These are phyloP conservation scores for Aphidoletes aphidimyza DNA, from an alignment of 2,888 invertebrate genomes.

Conservation along the genomic window DNA sequence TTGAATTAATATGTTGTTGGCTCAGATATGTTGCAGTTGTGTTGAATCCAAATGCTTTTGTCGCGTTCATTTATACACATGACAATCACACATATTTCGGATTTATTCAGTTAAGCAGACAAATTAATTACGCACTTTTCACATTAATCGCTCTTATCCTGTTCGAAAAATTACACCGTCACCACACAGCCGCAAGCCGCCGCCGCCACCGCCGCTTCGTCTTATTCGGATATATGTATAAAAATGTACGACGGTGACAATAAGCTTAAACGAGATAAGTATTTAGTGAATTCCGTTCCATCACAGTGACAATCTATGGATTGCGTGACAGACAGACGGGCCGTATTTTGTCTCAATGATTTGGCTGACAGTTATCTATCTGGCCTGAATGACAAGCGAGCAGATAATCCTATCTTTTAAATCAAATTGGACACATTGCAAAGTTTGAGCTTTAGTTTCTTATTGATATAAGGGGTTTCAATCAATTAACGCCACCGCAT, in stretches of 20 bases:
- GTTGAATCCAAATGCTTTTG: not conserved
- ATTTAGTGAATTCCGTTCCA: not conserved
- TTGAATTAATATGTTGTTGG: conserved; percentile 28
- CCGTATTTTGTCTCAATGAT: not conserved
- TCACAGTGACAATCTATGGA: not conserved
- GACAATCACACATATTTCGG: conserved; percentile 39
- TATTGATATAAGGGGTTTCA: not conserved
- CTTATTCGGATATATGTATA: no score
- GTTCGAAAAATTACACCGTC: conserved; percentile 23
- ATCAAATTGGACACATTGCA: not conserved
- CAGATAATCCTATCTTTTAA: not conserved
- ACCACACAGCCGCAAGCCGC: conserved; percentile 13
- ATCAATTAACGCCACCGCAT: conserved; percentile 3
- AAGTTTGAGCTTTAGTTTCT: not conserved
- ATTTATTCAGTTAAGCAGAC: conserved; percentile 51
- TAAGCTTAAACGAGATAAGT: no score
- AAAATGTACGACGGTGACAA: no score
- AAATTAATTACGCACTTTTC: conserved; percentile 49
- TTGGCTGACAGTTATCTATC: not conserved
- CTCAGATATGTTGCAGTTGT: not conserved
- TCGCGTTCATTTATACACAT: conserved; percentile 7
- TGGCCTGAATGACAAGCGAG: no score
- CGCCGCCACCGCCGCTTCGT: not conserved
- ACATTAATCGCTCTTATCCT: conserved; percentile 41
- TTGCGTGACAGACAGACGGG: not conserved